Evolutionary conservation across 2,888 invertebrate genomes (phyloP).

Genomic region (Vannuccia rotundouncinata): DNA sequence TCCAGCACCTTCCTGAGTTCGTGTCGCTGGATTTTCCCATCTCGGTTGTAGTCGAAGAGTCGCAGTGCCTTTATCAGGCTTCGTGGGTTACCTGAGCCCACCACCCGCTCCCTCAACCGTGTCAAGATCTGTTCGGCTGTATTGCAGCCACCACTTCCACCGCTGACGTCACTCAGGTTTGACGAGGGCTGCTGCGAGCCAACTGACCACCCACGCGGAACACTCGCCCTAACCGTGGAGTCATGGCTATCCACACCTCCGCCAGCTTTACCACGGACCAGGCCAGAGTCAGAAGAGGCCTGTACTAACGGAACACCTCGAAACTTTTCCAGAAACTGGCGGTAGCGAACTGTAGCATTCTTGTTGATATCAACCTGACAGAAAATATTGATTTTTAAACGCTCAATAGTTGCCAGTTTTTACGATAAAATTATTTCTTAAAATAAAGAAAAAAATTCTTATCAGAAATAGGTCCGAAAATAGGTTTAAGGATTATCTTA

Average conservation of each 20-base stretch:
- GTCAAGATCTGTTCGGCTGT: background rate
- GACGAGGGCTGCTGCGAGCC: background rate
- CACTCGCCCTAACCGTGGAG: background rate
- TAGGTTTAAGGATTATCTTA: constrained; percentile 40
- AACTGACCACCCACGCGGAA: background rate
- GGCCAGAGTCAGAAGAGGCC: background rate
- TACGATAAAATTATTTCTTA: background rate
- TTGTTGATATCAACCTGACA: constrained; percentile 21
- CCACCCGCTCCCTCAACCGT: background rate
- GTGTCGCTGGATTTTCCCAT: constrained; percentile 52
- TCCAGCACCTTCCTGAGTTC: constrained; percentile 52
- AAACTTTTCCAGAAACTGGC: constrained; percentile 18
- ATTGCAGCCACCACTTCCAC: background rate
- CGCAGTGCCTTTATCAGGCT: constrained; percentile 44
- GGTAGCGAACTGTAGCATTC: constrained; percentile 10
- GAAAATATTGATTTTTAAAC: background rate
- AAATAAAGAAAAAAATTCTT: too few species aligned
- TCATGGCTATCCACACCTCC: background rate
- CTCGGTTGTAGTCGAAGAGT: constrained; percentile 54
- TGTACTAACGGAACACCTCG: background rate
- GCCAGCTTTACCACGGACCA: background rate
- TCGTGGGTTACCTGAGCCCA: background rate
- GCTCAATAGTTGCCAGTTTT: background rate
- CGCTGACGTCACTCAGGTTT: background rate
- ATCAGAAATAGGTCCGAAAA: too few species aligned